A percentile compares a stretch with the other conserved stretches of the same genome.
Evolutionary conservation across 2,797 vertebrate species (phyloP).

Genomic region (Margarornis squamiger): DNA sequence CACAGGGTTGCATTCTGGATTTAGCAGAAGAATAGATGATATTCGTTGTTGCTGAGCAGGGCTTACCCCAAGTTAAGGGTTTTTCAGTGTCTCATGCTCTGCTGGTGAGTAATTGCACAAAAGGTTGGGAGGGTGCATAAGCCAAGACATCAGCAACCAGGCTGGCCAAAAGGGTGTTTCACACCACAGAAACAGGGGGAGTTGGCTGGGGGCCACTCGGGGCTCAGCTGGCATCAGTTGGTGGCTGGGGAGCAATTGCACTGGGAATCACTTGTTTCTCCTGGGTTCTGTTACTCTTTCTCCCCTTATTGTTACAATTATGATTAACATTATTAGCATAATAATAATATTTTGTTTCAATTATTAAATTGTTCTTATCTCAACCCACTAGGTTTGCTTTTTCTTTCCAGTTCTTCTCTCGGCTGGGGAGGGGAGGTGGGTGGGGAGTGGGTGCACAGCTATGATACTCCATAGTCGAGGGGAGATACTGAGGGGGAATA

Average conservation of each 20-base stretch:
- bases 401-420: neutral
- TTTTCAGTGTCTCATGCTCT: neutral
- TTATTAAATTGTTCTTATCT: neutral
- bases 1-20: neutral
- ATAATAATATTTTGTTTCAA: neutral
- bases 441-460: neutral
- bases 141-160: neutral
- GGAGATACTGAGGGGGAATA: neutral
- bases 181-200: too few relatives aligned
- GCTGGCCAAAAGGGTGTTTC: neutral
- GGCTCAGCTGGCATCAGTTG: neutral
- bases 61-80: neutral
- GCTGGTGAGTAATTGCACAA: neutral
- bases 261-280: neutral
- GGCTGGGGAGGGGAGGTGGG: neutral
- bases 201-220: neutral
- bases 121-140: neutral
- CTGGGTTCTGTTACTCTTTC: neutral
- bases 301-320: neutral
- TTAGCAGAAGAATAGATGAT: neutral
- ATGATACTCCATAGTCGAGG: fast-evolving
- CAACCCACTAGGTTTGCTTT: neutral
- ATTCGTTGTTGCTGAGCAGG: neutral
- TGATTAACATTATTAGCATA: neutral
- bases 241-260: fast-evolving